Evolutionary conservation across 2,888 invertebrate genomes (phyloP).

Genomic region (Pristionchus entomophagus): DNA sequence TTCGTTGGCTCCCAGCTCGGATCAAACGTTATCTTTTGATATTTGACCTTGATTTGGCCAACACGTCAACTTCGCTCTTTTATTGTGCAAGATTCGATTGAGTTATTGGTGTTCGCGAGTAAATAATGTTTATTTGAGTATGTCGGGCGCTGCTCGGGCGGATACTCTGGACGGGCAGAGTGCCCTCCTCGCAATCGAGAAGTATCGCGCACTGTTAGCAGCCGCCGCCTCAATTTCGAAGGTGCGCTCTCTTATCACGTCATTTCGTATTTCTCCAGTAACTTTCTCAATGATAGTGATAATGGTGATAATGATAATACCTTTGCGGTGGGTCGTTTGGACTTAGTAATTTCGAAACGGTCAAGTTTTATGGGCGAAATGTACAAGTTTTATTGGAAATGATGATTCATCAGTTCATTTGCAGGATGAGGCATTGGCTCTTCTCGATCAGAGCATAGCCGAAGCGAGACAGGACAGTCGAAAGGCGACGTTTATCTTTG

Average conservation of each 20-base stretch:
- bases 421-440: not conserved
- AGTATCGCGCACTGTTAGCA: not conserved
- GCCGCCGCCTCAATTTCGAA: not conserved
- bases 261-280: not conserved
- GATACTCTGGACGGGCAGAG: not conserved
- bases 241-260: not conserved
- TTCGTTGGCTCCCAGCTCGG: not conserved
- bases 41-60: too few relatives aligned
- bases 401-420: not conserved
- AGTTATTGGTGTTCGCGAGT: too few relatives aligned
- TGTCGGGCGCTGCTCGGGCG: slow-evolving; percentile 14
- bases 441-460: not conserved
- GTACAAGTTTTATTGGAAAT: too few relatives aligned
- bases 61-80: not conserved
- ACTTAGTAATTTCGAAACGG: not conserved
- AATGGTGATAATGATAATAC: not conserved
- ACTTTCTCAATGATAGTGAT: not conserved
- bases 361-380: not conserved
- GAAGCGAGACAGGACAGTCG: not conserved
- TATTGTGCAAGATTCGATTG: not conserved
- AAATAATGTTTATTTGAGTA: too few relatives aligned
- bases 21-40: too few relatives aligned
- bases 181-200: not conserved
- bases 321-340: not conserved
- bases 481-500: slow-evolving; percentile 13